These are phyloP conservation scores for Calameuta pallipes DNA, from an alignment of 2,888 invertebrate genomes.

Conservation along the genomic window DNA sequence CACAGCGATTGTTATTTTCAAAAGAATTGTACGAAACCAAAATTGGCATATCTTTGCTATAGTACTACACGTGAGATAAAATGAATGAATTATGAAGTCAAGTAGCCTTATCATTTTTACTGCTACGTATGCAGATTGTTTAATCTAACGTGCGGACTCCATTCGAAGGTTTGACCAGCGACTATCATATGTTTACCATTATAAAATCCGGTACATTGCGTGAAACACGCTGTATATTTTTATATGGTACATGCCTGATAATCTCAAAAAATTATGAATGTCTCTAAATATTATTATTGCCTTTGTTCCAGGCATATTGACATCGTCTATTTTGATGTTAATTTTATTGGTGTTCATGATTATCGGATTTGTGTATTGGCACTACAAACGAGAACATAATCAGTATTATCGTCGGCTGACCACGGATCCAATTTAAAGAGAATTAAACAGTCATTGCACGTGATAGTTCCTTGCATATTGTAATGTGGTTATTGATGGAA, in stretches of 20 bases:
- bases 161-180: neutral
- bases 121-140: neutral
- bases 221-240: neutral
- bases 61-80: neutral
- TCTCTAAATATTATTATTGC: neutral
- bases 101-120: neutral
- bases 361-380: slow-evolving; percentile 55
- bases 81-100: neutral
- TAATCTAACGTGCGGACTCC: neutral
- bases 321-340: slow-evolving; percentile 53
- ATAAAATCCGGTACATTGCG: neutral
- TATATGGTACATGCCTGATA: neutral
- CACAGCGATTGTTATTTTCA: neutral
- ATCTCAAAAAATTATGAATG: neutral
- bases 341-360: slow-evolving; percentile 50
- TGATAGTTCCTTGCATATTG: neutral
- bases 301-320: slow-evolving; percentile 48
- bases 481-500: neutral
- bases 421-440: slow-evolving; percentile 50
- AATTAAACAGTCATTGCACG: neutral
- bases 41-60: neutral
- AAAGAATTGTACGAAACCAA: neutral
- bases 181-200: neutral
- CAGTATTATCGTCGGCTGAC: slow-evolving; percentile 59
- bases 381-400: slow-evolving; percentile 52